A percentile compares a stretch with the other conserved stretches of the same genome.
These are phyloP conservation scores for Karalla daura DNA, from an alignment of 2,797 vertebrate genomes.

Conservation along the genomic window DNA sequence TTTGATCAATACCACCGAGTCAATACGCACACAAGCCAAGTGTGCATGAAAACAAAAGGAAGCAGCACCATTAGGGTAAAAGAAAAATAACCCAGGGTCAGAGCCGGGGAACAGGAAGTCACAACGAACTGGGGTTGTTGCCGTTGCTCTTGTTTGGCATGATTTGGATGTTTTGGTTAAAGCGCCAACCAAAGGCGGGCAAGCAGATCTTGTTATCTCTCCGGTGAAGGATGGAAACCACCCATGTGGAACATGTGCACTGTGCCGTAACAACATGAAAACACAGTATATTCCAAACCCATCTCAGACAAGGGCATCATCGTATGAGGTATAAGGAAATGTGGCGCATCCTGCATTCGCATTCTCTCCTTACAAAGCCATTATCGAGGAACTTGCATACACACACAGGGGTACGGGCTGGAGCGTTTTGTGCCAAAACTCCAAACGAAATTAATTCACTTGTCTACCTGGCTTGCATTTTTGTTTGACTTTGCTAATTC, in stretches of 20 bases:
- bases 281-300: background rate
- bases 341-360: background rate
- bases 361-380: background rate
- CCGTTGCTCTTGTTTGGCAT: background rate
- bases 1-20: constrained; percentile 65
- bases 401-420: background rate
- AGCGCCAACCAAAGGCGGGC: background rate
- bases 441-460: constrained; percentile 27
- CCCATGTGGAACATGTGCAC: no score
- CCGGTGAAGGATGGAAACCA: no score
- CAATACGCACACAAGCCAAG: constrained; percentile 43
- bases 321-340: background rate
- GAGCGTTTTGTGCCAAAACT: background rate
- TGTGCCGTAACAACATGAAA: background rate
- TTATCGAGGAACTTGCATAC: background rate
- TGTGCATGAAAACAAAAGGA: constrained; percentile 39
- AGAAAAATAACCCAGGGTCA: constrained; percentile 7
- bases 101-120: constrained; percentile 1
- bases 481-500: constrained; percentile 21
- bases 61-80: constrained; percentile 16
- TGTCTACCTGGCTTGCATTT: constrained; percentile 17
- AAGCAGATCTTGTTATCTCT: background rate
- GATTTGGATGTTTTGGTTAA: background rate
- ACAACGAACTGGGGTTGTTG: background rate
- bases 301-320: background rate